Percentiles rank a stretch among this genome's conserved stretches.
These are phyloP conservation scores for Crioceris asparagi DNA, from an alignment of 2,888 invertebrate species.

Conservation along the genomic window DNA sequence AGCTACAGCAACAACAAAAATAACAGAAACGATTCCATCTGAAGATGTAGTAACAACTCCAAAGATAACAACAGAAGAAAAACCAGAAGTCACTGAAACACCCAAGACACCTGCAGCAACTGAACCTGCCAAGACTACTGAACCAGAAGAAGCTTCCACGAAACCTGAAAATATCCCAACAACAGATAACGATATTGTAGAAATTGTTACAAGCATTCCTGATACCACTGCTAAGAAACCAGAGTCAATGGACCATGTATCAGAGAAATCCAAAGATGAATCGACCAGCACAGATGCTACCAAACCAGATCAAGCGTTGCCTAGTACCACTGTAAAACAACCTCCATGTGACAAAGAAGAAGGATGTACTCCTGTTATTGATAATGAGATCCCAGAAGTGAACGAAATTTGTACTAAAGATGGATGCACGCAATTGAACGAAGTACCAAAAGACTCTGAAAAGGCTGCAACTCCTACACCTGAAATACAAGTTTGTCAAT, in stretches of 20 bases:
- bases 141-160: conserved; percentile 7
- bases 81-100: conserved; percentile 9
- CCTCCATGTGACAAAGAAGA: not conserved
- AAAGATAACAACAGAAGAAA: conserved; percentile 5
- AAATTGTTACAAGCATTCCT: conserved; percentile 21
- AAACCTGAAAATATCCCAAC: conserved; percentile 4
- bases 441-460: conserved; percentile 6
- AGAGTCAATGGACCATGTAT: conserved; percentile 24
- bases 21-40: conserved; percentile 5
- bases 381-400: conserved; percentile 13
- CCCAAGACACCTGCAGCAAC: conserved; percentile 7
- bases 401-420: conserved; percentile 15
- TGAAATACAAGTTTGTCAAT: conserved; percentile 4
- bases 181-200: conserved; percentile 12
- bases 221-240: conserved; percentile 22
- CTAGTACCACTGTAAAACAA: conserved; percentile 5
- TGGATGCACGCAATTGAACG: conserved; percentile 8
- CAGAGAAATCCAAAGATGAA: no score
- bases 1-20: conserved; percentile 2
- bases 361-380: conserved; percentile 4
- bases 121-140: conserved; percentile 8
- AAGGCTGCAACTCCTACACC: conserved; percentile 11
- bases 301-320: conserved; percentile 3
- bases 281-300: no score
- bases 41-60: conserved; percentile 4